Percentiles rank a stretch among this genome's conserved stretches.
Conservation (phyloP, 2,113 vertebrate genomes). For the Chrysemys picta region DNA sequence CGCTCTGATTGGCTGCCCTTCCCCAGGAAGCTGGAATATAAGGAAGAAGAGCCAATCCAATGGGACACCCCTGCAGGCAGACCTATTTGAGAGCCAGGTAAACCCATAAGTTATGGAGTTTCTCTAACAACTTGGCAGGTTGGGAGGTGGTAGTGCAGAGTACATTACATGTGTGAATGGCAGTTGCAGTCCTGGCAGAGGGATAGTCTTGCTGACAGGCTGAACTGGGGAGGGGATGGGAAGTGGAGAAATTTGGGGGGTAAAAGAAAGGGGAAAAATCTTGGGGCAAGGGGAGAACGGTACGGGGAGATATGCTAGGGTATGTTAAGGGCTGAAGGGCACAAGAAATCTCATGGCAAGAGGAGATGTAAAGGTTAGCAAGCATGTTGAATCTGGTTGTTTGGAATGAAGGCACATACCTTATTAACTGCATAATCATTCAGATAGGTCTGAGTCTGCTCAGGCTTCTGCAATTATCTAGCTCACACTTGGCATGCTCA, state of each 20-base stretch:
- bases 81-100: not conserved
- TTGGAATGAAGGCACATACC: not conserved
- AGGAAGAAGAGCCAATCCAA: not conserved
- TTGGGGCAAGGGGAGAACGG: not conserved
- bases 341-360: not conserved
- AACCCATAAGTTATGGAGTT: not conserved
- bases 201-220: not conserved
- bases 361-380: not conserved
- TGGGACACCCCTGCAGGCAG: not conserved
- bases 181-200: not conserved
- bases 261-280: not conserved
- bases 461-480: not conserved
- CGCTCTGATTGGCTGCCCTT: fast-evolving
- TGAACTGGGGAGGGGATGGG: not conserved
- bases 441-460: not conserved
- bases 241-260: not conserved
- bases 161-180: not conserved
- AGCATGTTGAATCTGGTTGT: not conserved
- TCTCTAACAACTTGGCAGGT: not conserved
- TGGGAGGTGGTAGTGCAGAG: not conserved
- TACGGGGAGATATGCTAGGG: not conserved
- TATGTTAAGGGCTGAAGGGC: not conserved
- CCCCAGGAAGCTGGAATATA: not conserved
- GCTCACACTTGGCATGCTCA: not conserved
- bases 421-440: not conserved